Conservation (phyloP, 2,797 vertebrate genomes). For the Cyclopterus lumpus region DNA sequence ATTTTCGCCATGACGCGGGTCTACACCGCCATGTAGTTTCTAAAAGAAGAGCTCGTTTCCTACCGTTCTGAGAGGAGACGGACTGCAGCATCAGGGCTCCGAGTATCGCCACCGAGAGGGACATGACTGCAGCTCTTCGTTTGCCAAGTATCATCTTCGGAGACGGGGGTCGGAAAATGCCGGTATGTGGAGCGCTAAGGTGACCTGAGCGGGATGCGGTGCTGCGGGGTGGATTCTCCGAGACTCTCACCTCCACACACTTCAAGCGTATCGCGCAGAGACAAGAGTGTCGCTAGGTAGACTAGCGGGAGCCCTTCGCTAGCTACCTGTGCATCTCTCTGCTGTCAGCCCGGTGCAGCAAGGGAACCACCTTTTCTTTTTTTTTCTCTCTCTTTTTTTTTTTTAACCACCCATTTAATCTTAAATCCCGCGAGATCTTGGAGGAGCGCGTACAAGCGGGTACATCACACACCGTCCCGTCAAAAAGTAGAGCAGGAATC, state of each 20-base stretch:
- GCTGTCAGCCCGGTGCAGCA: constrained; percentile 55
- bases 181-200: constrained; percentile 50
- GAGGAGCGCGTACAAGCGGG: not conserved
- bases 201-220: constrained; percentile 56
- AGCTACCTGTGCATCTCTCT: constrained; percentile 67
- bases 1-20: constrained; percentile 30
- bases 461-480: not conserved
- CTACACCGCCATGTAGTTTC: constrained; percentile 1
- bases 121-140: constrained; percentile 78
- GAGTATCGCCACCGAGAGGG: constrained; percentile 71
- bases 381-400: not conserved
- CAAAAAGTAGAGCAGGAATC: not conserved
- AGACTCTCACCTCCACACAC: constrained; percentile 52
- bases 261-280: constrained; percentile 54
- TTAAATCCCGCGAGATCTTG: constrained; percentile 77
- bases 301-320: constrained; percentile 35
- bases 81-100: constrained; percentile 81
- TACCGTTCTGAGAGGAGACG: constrained; percentile 84
- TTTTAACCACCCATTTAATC: constrained; percentile 19
- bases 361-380: constrained; percentile 55
- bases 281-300: constrained; percentile 59
- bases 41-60: constrained; percentile 27
- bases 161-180: constrained; percentile 53
- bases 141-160: constrained; percentile 74
- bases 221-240: constrained; percentile 38